These are phyloP conservation scores for Tolmerus cingulatus DNA, from an alignment of 2,888 invertebrate genomes.

Conservation along the genomic window DNA sequence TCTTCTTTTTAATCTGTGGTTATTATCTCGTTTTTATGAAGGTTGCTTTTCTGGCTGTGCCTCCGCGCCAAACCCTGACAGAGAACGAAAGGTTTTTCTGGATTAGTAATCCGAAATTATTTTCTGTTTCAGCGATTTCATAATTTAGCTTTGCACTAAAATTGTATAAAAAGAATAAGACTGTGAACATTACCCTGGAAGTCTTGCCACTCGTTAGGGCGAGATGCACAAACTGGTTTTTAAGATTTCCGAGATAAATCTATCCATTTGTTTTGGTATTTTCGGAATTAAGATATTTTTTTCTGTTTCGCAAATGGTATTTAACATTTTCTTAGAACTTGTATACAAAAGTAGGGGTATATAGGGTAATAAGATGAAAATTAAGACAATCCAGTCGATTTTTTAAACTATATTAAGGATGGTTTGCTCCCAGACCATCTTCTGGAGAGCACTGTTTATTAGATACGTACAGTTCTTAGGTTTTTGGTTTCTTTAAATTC, in stretches of 20 bases:
- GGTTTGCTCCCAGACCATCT: too few relatives aligned
- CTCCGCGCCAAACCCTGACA: background rate
- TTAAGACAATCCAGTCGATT: too few relatives aligned
- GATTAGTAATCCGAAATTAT: slow-evolving; percentile 15
- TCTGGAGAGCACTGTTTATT: too few relatives aligned
- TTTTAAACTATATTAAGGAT: too few relatives aligned
- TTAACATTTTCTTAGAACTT: background rate
- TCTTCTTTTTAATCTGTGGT: slow-evolving; percentile 17
- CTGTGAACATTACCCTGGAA: background rate
- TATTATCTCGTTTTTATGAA: slow-evolving; percentile 6
- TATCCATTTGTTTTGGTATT: background rate
- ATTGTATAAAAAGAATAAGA: background rate
- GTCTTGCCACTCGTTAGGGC: background rate
- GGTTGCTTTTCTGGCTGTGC: background rate
- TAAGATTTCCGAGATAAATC: background rate
- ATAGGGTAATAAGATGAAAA: too few relatives aligned
- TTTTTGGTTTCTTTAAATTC: too few relatives aligned
- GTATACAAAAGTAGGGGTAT: too few relatives aligned
- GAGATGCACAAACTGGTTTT: slow-evolving; percentile 5
- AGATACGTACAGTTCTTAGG: too few relatives aligned
- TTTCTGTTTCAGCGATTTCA: slow-evolving; percentile 32
- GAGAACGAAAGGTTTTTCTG: background rate
- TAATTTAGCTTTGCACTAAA: slow-evolving; percentile 47
- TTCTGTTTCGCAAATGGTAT: background rate
- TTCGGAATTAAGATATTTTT: background rate